Conservation (phyloP, 2,797 vertebrate genomes). For the Cyclopterus lumpus region DNA sequence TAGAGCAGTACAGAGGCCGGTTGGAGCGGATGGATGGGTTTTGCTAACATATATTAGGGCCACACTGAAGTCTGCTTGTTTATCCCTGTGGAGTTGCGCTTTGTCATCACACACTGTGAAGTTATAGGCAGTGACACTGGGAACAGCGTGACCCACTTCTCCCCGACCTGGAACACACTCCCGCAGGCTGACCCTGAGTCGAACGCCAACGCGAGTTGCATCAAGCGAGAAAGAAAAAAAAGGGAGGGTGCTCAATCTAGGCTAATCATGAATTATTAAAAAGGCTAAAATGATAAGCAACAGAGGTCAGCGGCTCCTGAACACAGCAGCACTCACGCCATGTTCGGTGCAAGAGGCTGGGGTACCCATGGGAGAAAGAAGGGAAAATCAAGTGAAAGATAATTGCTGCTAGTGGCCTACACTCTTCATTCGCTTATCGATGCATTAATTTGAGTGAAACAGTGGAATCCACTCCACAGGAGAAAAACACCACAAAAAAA, state of each 20-base stretch:
- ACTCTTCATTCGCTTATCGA: conserved; percentile 13
- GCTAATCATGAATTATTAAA: conserved; percentile 72
- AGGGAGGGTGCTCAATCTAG: conserved; percentile 46
- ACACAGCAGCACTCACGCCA: conserved; percentile 36
- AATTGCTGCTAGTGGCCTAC: conserved; percentile 14
- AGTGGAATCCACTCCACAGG: conserved; percentile 14
- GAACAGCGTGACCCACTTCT: conserved; percentile 85
- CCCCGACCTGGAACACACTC: conserved; percentile 81
- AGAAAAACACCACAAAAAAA: not conserved
- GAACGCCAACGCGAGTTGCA: conserved; percentile 47
- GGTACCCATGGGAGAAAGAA: conserved; percentile 13
- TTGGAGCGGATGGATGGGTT: not conserved
- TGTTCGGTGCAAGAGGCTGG: conserved; percentile 27
- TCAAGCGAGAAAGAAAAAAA: conserved; percentile 39
- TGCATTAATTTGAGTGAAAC: conserved; percentile 24
- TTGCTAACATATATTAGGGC: conserved; percentile 50
- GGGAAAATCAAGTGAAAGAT: conserved; percentile 23
- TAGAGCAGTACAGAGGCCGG: conserved; percentile 20
- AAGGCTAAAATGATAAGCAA: conserved; percentile 61
- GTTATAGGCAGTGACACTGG: conserved; percentile 78
- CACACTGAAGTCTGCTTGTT: conserved; percentile 63
- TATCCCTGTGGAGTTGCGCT: conserved; percentile 66
- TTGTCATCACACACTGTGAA: conserved; percentile 75
- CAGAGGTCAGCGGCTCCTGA: conserved; percentile 39
- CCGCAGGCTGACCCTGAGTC: conserved; percentile 68